Evolutionary conservation across 2,888 invertebrate species (phyloP), one percentile per base, ranked within the genome.

Genomic region (Timandra comae): DNA sequence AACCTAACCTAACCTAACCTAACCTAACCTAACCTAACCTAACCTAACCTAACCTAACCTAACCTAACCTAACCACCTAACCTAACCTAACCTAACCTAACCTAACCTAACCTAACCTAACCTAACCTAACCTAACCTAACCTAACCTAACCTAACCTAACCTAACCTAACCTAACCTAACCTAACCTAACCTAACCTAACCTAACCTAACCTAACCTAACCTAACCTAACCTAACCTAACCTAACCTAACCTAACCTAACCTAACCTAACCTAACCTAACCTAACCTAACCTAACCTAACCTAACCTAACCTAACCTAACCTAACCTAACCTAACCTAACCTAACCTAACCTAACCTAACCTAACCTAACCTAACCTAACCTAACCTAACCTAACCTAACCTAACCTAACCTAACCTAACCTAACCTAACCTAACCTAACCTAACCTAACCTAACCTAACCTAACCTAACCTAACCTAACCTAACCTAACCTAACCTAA

Each of bases 321-420:
- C 40, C 39, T 39, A 38, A 39, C 38, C 38, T 35, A 41, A 38
- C 40, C 38, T 33, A 34, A 38, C 37, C n/a, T 40, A 39, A 37
- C 38, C 40, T 36, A 41, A 36, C 36, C 34, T 33, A 36, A 38
- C 41, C 35, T 34, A 36, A 31, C 41, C 39, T 33, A 46, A 39
- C 43, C 38, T 35, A 41, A 38, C 41, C 41, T 37, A 37, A 32
- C 32, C 32, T 27, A 33, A 33, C 29, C 29, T 29, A 38, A 34
- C 31, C 34, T 27, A 38, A 31, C 30, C 34, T 27, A 38, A 38
- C 31, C 34, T 30, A 38, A 30, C 29, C 29, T 21, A 30, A 32
- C 26, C 29, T 27, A 37, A 32, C 31, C 29, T 27, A 25, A 25
- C 33, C 24, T 8, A 24, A 25, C 28, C 25, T 21, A n/a, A n/a